These are phyloP conservation scores for Cataglyphis rosenhaueri DNA, from an alignment of 2,888 invertebrate species.

Conservation along the genomic window DNA sequence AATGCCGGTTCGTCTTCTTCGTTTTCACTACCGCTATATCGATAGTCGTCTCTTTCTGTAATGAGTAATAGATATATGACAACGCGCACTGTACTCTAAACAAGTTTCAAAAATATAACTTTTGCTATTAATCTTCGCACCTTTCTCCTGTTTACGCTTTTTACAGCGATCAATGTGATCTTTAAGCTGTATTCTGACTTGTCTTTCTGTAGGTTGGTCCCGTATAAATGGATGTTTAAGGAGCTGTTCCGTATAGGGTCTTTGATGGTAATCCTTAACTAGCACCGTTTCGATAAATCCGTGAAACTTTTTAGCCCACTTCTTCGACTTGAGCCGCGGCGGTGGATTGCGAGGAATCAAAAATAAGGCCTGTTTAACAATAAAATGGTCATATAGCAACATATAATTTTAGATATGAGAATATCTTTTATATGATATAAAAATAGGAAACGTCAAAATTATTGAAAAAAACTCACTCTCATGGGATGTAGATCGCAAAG, in stretches of 20 bases:
- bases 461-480: slow-evolving; percentile 87
- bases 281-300: slow-evolving; percentile 99
- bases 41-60: slow-evolving; percentile 86
- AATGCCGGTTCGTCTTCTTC: slow-evolving; percentile 97
- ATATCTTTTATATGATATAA: background rate
- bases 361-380: slow-evolving; percentile 91
- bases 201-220: slow-evolving; percentile 99
- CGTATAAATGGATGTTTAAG: slow-evolving; percentile 99
- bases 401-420: slow-evolving; percentile 16
- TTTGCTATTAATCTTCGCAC: slow-evolving; percentile 72
- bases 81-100: background rate
- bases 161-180: slow-evolving; percentile 99
- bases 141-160: slow-evolving; percentile 96
- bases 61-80: slow-evolving; percentile 7
- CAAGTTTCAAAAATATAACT: background rate
- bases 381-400: background rate
- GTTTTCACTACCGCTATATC: slow-evolving; percentile 98
- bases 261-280: slow-evolving; percentile 99
- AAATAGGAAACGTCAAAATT: slow-evolving; percentile 20
- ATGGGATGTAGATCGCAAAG: slow-evolving; percentile 99
- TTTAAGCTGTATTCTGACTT: slow-evolving; percentile 99
- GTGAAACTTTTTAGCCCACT: slow-evolving; percentile 99
- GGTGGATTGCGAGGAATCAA: slow-evolving; percentile 99
- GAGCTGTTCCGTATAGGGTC: slow-evolving; percentile 99
- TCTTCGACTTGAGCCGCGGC: slow-evolving; percentile 98